These are phyloP conservation scores for Thinocorus orbignyianus DNA, from an alignment of 2,113 vertebrate genomes.

Conservation along the genomic window DNA sequence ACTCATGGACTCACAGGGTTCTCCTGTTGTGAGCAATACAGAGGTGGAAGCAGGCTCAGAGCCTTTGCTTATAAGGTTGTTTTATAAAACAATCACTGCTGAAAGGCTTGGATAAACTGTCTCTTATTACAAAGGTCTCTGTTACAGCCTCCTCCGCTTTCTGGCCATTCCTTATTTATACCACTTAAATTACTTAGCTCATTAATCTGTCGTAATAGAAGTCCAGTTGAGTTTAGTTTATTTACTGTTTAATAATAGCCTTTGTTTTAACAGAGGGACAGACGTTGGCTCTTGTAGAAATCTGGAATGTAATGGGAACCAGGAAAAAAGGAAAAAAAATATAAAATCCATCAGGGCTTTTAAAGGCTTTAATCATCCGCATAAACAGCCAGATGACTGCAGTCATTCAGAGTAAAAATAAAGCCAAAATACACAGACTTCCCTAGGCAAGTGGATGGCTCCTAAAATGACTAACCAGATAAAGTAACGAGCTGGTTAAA, in stretches of 20 bases:
- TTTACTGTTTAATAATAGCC: background rate
- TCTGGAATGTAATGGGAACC: background rate
- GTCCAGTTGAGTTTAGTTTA: background rate
- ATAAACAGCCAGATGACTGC: background rate
- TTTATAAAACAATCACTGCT: background rate
- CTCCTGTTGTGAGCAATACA: background rate
- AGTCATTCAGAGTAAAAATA: slow-evolving; percentile 17
- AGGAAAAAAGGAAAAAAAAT: background rate
- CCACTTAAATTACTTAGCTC: background rate
- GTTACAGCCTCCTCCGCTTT: background rate
- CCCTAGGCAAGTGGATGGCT: background rate
- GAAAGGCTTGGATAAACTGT: background rate
- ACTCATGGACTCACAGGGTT: too few species aligned
- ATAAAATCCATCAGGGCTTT: background rate
- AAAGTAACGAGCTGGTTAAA: background rate
- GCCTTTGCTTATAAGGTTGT: background rate
- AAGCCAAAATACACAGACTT: slow-evolving; percentile 1
- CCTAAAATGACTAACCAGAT: background rate
- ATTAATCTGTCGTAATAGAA: background rate
- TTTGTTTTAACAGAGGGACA: background rate
- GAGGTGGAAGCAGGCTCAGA: background rate
- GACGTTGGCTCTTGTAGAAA: background rate
- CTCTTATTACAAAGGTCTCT: background rate
- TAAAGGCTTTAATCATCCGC: background rate
- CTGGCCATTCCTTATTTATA: slow-evolving; percentile 7